Percentiles rank a stretch among this genome's conserved stretches.
Evolutionary conservation across 2,888 invertebrate species (phyloP).

Genomic region (Hirtodrosophila trivittata): DNA sequence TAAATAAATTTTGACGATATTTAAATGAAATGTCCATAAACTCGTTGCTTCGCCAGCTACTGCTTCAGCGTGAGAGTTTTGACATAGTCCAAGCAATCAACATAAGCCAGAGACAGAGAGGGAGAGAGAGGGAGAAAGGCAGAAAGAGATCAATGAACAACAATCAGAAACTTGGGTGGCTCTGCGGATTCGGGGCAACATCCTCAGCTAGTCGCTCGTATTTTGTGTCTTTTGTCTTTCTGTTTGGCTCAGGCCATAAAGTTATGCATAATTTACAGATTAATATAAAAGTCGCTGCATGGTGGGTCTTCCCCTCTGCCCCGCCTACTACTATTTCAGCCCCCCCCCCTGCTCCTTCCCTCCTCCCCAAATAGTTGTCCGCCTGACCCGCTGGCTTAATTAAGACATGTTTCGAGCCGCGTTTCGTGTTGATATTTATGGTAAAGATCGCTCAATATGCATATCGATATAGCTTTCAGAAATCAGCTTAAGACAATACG

Average conservation of each 20-base stretch:
- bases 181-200: conserved; percentile 30
- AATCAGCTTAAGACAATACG: conserved; percentile 58
- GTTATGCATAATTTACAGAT: conserved; percentile 78
- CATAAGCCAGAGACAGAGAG: neutral
- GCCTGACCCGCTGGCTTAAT: conserved; percentile 63
- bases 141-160: neutral
- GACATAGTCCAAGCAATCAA: conserved; percentile 40
- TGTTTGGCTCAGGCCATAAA: conserved; percentile 55
- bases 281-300: conserved; percentile 58
- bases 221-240: conserved; percentile 49
- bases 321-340: conserved; percentile 2
- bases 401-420: conserved; percentile 71
- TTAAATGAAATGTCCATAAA: conserved; percentile 60
- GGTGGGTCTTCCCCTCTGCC: conserved; percentile 48
- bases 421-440: conserved; percentile 75
- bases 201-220: conserved; percentile 37
- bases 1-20: conserved; percentile 71
- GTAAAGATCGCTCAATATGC: conserved; percentile 74
- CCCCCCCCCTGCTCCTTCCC: neutral
- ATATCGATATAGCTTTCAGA: conserved; percentile 63
- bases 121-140: neutral
- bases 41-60: conserved; percentile 27
- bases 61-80: conserved; percentile 62
- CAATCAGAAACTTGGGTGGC: conserved; percentile 40
- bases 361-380: neutral